These are phyloP conservation scores for Agriotes lineatus DNA, from an alignment of 2,888 invertebrate genomes.

Conservation along the genomic window DNA sequence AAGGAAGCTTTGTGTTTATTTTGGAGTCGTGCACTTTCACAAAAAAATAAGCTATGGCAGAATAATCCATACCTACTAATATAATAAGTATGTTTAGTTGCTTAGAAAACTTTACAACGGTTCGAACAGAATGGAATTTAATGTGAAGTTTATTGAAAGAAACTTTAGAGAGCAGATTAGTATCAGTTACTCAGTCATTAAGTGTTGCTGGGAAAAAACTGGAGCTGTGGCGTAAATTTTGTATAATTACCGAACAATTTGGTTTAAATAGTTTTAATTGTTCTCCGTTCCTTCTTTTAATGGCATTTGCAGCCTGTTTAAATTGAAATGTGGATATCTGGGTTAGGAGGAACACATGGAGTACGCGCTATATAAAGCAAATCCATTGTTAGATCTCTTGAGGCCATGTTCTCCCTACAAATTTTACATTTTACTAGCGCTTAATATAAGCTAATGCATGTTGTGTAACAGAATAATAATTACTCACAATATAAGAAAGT, in stretches of 20 bases:
- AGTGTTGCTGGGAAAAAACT: conserved; percentile 6
- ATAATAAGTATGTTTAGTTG: too few relatives aligned
- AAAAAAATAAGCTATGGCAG: too few relatives aligned
- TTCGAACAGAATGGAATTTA: background rate
- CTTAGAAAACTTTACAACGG: background rate
- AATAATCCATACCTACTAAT: too few relatives aligned
- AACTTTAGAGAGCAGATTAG: conserved; percentile 4
- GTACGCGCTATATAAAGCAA: conserved; percentile 1
- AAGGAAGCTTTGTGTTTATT: conserved; percentile 8
- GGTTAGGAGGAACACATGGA: too few relatives aligned
- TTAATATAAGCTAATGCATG: background rate
- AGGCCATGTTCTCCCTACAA: background rate
- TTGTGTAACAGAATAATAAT: background rate
- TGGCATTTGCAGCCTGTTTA: background rate
- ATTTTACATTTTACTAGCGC: conserved; percentile 1
- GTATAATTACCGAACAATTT: conserved; percentile 12
- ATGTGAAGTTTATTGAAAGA: conserved; percentile 4
- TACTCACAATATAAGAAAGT: too few relatives aligned
- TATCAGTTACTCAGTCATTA: conserved; percentile 14
- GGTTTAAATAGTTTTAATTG: background rate
- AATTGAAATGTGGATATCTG: background rate
- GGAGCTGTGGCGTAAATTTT: background rate
- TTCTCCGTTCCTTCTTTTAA: background rate
- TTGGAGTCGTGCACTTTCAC: too few relatives aligned
- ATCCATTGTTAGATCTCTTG: conserved; percentile 12